These are phyloP conservation scores for Lucilia cuprina DNA, from an alignment of 1,140 invertebrate species.

Conservation along the genomic window DNA sequence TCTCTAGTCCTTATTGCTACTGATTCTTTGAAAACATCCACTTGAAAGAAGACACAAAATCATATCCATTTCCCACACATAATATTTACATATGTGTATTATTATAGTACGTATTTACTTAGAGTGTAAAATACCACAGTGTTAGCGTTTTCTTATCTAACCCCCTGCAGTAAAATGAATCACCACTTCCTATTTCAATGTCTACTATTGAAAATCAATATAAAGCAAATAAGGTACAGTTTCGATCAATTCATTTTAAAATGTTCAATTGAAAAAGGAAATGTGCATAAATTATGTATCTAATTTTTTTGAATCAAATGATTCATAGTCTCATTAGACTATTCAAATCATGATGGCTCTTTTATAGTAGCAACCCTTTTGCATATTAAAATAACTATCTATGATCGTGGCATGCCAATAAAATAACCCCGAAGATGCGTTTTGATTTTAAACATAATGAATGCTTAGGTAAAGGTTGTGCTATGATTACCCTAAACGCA, in stretches of 20 bases:
- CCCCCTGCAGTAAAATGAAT: not conserved
- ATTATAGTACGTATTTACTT: not conserved
- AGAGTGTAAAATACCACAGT: not conserved
- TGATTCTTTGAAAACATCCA: no score
- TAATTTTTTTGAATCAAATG: not conserved
- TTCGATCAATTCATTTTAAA: not conserved
- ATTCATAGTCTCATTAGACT: slow-evolving; percentile 12
- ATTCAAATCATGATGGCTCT: slow-evolving; percentile 1
- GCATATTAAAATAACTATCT: slow-evolving; percentile 33
- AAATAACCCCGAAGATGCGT: slow-evolving; percentile 58
- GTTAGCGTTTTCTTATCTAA: not conserved
- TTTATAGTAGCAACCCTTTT: slow-evolving; percentile 16
- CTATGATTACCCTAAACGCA: not conserved
- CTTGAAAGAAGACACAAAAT: no score
- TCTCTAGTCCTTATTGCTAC: no score
- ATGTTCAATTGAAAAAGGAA: not conserved
- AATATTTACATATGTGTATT: not conserved
- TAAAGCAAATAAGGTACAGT: not conserved
- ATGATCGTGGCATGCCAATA: slow-evolving; percentile 50
- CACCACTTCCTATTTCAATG: not conserved
- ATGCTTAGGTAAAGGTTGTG: not conserved
- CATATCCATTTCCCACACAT: not conserved
- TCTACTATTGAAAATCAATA: not conserved
- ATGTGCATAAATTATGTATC: slow-evolving; percentile 21
- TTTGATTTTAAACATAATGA: slow-evolving; percentile 31